Evolutionary conservation across 2,113 vertebrate species (phyloP).

Genomic region (Asarcornis scutulata): DNA sequence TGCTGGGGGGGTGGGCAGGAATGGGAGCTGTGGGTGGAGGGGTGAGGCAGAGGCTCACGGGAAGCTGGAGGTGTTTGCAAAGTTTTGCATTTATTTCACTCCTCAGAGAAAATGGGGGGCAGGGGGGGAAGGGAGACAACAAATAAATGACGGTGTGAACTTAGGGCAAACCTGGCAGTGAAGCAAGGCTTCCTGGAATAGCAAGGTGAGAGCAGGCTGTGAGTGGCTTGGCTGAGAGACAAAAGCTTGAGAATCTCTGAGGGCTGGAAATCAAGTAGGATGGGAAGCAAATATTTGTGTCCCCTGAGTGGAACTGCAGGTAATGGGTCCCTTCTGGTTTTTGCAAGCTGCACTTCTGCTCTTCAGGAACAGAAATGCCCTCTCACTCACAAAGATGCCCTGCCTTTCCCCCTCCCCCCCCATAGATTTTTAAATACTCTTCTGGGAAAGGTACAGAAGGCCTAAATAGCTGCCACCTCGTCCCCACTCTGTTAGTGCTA

Average conservation of each 20-base stretch:
- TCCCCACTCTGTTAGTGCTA: background rate
- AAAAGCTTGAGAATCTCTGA: conserved; percentile 5
- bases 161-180: background rate
- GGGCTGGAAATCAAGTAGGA: background rate
- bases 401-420: background rate
- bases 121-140: background rate
- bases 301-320: background rate
- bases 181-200: conserved; percentile 48
- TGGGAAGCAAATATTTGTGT: background rate
- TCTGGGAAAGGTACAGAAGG: background rate
- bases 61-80: background rate
- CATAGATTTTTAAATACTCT: background rate
- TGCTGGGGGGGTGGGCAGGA: background rate
- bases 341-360: background rate
- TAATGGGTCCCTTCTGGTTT: background rate
- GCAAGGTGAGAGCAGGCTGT: conserved; percentile 3
- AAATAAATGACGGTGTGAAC: background rate
- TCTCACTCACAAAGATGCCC: background rate
- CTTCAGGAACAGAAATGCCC: background rate
- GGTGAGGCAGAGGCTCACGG: conserved; percentile 40
- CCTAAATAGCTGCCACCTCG: background rate
- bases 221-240: background rate
- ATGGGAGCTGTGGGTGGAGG: background rate
- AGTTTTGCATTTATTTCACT: background rate
- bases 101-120: background rate